Base-by-base conservation (phyloP, 1,140 invertebrate species). In the Drosophila dunni region DNA sequence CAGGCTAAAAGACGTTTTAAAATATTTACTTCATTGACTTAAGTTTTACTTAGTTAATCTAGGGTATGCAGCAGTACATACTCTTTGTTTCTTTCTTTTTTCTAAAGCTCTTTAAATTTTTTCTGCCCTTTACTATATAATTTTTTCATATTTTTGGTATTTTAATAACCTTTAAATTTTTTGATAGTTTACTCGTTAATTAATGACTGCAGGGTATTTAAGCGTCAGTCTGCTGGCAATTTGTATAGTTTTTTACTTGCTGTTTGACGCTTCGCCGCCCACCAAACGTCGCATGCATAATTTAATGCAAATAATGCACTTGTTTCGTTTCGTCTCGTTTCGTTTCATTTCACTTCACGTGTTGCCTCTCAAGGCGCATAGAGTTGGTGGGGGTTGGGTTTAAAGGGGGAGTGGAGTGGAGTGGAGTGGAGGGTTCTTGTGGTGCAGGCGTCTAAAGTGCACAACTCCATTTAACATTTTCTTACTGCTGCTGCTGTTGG, bases 251-350 rank as follows among this genome's bases (percentile, higher is more conserved):
- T 67, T 73, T 68, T 60, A 67, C 38, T 67, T 67, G 56, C 57
- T 74, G 61, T 58, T 74, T 69, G 71, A 74, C 57, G 65, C 65
- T 74, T 74, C 71, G 65, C 65, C 65, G 71, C 65, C 50, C 57
- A 50, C 51, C 73, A 64, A 75, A 71, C 66, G 73, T 65, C 80
- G 77, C 70, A 84, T 89, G 84, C 84, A 89, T 89, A 89, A 89
- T 89, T 89, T 89, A 89, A 89, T 89, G 84, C 80, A 89, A 89
- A 89, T 89, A 89, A 89, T 89, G 84, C 84, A 89, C 84, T 89
- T 88, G 83, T 88, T 88, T 88, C 83, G 83, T 88, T 79, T 86
- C 83, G 60, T 74, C 62, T 84, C 82, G 57, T 70, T 36, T 86
- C 83, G 68, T 86, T 86, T 86, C 79, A 82, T 89, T 88, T 88